Percentiles rank a stretch among this genome's conserved stretches.
Evolutionary conservation across 1,140 invertebrate species (phyloP).

Genomic region (Panagrolaimus sp.): DNA sequence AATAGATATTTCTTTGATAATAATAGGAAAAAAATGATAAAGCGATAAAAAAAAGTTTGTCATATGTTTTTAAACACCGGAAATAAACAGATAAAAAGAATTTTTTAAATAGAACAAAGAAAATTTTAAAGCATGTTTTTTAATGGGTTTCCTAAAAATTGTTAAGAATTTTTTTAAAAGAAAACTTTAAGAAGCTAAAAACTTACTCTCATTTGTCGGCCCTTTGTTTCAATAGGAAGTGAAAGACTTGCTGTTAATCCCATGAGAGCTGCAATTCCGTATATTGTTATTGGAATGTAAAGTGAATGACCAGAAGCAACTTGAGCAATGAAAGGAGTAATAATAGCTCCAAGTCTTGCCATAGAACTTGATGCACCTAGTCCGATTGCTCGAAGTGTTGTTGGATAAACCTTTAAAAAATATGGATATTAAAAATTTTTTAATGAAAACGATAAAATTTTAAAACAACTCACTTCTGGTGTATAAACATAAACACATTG

Average conservation of each 20-base stretch:
- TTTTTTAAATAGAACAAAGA: too few relatives aligned
- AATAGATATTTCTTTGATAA: too few relatives aligned
- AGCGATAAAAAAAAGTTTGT: too few relatives aligned
- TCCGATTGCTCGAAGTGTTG: slow-evolving; percentile 76
- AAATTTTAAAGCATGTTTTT: not conserved
- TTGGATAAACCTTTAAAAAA: slow-evolving; percentile 71
- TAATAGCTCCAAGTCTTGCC: slow-evolving; percentile 81
- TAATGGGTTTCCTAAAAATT: slow-evolving; percentile 66
- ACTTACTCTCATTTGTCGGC: slow-evolving; percentile 58
- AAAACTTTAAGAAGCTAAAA: slow-evolving; percentile 66
- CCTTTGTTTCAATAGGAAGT: slow-evolving; percentile 74
- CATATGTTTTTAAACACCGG: too few relatives aligned
- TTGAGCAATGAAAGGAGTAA: slow-evolving; percentile 85
- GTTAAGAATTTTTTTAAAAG: not conserved
- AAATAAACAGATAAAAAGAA: too few relatives aligned
- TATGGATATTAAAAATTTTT: slow-evolving; percentile 72
- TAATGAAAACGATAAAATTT: slow-evolving; percentile 68
- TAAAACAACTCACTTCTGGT: slow-evolving; percentile 71
- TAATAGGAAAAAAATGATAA: too few relatives aligned
- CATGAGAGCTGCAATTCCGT: slow-evolving; percentile 69
- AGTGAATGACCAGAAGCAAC: slow-evolving; percentile 72
- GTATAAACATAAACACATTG: slow-evolving; percentile 92
- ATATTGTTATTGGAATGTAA: slow-evolving; percentile 69
- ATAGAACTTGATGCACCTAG: slow-evolving; percentile 82
- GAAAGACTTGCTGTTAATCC: slow-evolving; percentile 70